Conservation (phyloP, 2,888 invertebrate genomes). For the Hymenopus coronatus region DNA sequence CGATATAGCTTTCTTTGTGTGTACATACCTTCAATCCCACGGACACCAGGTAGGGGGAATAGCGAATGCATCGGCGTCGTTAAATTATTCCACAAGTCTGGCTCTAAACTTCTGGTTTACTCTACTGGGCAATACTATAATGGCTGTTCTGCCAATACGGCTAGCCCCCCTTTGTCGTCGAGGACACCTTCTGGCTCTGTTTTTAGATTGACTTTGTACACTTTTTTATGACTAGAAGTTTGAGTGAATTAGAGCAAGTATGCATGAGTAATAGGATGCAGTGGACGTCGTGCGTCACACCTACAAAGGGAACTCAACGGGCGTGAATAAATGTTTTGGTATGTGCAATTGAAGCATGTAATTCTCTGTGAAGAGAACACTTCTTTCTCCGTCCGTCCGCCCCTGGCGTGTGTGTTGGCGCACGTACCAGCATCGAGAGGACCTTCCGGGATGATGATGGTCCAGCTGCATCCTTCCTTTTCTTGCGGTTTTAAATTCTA, state of each 20-base stretch:
- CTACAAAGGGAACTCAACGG: slow-evolving; percentile 21
- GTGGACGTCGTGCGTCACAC: background rate
- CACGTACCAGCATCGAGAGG: background rate
- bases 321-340: slow-evolving; percentile 25
- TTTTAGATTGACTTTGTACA: slow-evolving; percentile 18
- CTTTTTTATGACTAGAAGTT: background rate
- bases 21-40: background rate
- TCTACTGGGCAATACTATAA: slow-evolving; percentile 17
- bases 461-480: background rate
- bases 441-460: background rate
- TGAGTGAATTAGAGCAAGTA: slow-evolving; percentile 17
- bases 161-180: background rate
- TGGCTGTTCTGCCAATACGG: slow-evolving; percentile 14
- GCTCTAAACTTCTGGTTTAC: slow-evolving; percentile 13
- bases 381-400: background rate
- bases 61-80: slow-evolving; percentile 14
- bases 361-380: slow-evolving; percentile 8
- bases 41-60: background rate
- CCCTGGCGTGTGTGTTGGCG: background rate
- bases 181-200: slow-evolving; percentile 12
- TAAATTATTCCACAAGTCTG: slow-evolving; percentile 25
- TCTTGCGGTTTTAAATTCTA: background rate
- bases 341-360: slow-evolving; percentile 25
- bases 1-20: background rate
- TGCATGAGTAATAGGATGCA: slow-evolving; percentile 8